Base-by-base conservation (phyloP, 2,113 vertebrate species). In the Ondatra zibethicus region DNA sequence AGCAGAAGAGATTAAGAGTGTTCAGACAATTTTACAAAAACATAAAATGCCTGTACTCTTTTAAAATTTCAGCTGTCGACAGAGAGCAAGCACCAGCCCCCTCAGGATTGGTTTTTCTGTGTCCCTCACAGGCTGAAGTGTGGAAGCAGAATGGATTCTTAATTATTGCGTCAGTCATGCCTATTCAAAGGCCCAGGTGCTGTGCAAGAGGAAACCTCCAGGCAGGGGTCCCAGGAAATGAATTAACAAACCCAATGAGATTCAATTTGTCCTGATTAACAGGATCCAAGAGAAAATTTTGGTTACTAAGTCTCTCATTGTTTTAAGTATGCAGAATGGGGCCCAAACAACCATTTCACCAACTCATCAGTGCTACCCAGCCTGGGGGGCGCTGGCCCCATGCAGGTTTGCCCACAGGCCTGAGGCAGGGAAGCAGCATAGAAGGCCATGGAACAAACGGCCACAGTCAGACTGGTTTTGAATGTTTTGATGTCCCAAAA, bases 101-200 rank as follows among this genome's bases (percentile, higher is more conserved):
- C 65, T 13, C 14, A 4, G 52, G 33, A 50, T 66, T 16, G n/a
- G 31, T 58, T 10, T 8, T n/a, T 0, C 10, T 21, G 7, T 0
- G 14, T 29, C 55, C 73, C 39, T 0, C 1, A 39, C 3, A n/a
- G 42, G 50, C 50, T 58, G 19, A 5, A 23, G 80, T 63, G n/a
- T 70, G n/a, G 2, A 0, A 3, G 10, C 4, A 12, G 86, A 0
- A 0, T 36, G 14, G 73, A 61, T n/a, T 1, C 42, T 55, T 13
- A n/a, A 65, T 36, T 6, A 19, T 3, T 25, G 25, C 23, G 42
- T 52, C 77, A 27, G 2, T n/a, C 70, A 55, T 0, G 7, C 10
- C 47, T 36, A 17, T 33, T 47, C 0, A 3, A 58, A 55, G 63
- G 55, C 39, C 33, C 90, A 31, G 66, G 19, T 3, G 0, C 42